phyloP scores from a whole-genome alignment of 2,888 invertebrate genomes.

The Altica lythri region DNA sequence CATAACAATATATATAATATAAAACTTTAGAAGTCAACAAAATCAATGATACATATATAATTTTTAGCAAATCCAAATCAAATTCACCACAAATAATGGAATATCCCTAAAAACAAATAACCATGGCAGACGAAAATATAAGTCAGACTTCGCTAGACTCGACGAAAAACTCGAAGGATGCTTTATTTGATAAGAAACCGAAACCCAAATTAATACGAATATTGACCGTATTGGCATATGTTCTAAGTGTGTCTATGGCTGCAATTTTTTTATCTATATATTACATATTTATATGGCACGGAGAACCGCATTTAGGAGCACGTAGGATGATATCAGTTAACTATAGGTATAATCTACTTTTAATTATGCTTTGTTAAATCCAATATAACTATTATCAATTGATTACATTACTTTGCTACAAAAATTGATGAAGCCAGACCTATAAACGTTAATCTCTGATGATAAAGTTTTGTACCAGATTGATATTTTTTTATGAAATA shows the following conservation, averaged over 20 bases:
- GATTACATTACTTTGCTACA: background rate
- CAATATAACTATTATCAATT: background rate
- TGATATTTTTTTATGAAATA: too few relatives aligned
- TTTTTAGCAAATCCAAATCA: too few relatives aligned
- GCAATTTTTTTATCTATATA: constrained; percentile 81
- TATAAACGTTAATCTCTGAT: too few relatives aligned
- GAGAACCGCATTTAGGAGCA: constrained; percentile 58
- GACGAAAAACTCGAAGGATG: constrained; percentile 35
- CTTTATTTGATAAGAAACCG: constrained; percentile 46
- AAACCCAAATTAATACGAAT: constrained; percentile 62
- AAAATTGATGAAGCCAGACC: too few relatives aligned
- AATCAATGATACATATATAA: too few relatives aligned
- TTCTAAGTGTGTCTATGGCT: constrained; percentile 83
- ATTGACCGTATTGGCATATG: constrained; percentile 79
- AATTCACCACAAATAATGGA: too few relatives aligned
- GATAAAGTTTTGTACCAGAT: too few relatives aligned
- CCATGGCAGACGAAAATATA: constrained; percentile 39
- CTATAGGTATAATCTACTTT: constrained; percentile 9
- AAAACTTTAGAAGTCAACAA: too few relatives aligned
- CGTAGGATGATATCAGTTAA: constrained; percentile 9
- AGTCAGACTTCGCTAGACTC: constrained; percentile 33
- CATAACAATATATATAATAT: too few relatives aligned
- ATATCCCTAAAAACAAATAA: too few relatives aligned
- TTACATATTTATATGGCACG: constrained; percentile 82
- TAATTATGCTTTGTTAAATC: too few relatives aligned